phyloP scores from a whole-genome alignment of 2,888 invertebrate genomes.

The Tipula vernalis region DNA sequence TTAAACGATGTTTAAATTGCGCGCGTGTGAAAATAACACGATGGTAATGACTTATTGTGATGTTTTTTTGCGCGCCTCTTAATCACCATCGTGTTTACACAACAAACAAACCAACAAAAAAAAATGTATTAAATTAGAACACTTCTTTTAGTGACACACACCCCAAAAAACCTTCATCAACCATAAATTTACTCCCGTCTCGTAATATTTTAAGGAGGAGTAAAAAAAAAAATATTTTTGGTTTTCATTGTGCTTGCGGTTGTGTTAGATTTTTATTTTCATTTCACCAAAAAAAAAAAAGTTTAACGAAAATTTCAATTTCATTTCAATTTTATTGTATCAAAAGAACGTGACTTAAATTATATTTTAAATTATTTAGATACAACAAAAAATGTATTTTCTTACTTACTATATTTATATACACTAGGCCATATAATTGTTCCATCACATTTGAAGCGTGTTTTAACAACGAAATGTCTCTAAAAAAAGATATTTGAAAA shows the following conservation, averaged over 20 bases:
- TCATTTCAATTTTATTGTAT: neutral
- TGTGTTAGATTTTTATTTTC: neutral
- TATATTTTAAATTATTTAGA: neutral
- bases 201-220: neutral
- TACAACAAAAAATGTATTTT: too few relatives aligned
- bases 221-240: neutral
- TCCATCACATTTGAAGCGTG: neutral
- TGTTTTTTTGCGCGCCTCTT: neutral
- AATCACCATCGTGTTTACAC: neutral
- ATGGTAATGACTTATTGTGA: neutral
- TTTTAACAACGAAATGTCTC: neutral
- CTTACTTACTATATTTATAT: neutral
- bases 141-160: neutral
- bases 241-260: neutral
- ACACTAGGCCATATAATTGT: neutral
- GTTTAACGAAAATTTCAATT: neutral
- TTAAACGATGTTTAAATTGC: neutral
- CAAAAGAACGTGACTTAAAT: neutral
- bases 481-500: neutral
- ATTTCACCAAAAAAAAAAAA: neutral
- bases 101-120: neutral
- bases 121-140: neutral
- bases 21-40: neutral
- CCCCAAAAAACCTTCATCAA: neutral
- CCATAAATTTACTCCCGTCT: neutral